Evolutionary conservation across 2,888 invertebrate species (phyloP).

Genomic region (Drosophila picticornis): DNA sequence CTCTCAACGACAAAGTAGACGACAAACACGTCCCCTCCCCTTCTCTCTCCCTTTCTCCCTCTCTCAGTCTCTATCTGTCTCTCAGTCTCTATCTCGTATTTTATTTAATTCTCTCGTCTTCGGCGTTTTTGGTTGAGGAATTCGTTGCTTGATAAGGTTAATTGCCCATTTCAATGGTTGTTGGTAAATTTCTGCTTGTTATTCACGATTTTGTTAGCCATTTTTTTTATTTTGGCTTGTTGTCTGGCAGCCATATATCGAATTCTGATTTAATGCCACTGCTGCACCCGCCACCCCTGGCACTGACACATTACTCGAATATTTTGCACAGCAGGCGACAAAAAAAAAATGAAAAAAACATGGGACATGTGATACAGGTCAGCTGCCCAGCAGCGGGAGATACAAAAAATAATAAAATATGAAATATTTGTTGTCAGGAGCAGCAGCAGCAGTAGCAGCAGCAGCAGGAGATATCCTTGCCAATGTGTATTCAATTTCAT

Average conservation of each 20-base stretch:
- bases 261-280: constrained; percentile 55
- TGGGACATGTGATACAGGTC: constrained; percentile 56
- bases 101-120: constrained; percentile 9
- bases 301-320: constrained; percentile 48
- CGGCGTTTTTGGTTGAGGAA: constrained; percentile 5
- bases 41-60: neutral
- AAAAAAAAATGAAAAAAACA: constrained; percentile 2
- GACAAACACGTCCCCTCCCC: constrained; percentile 32
- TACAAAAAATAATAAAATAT: constrained; percentile 8
- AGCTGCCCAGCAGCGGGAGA: constrained; percentile 31
- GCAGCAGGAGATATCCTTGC: constrained; percentile 8
- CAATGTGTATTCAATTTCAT: constrained; percentile 56
- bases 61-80: neutral
- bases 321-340: constrained; percentile 52
- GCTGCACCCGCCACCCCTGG: neutral
- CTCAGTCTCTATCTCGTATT: neutral
- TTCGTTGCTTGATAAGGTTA: constrained; percentile 75
- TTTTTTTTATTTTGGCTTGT: constrained; percentile 15
- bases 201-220: constrained; percentile 42
- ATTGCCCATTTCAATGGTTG: constrained; percentile 68
- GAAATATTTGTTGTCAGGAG: constrained; percentile 39
- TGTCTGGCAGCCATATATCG: constrained; percentile 41
- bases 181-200: constrained; percentile 49
- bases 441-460: constrained; percentile 7
- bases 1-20: constrained; percentile 48